phyloP scores from a whole-genome alignment of 2,797 vertebrate genomes.

The Clangula hyemalis region DNA sequence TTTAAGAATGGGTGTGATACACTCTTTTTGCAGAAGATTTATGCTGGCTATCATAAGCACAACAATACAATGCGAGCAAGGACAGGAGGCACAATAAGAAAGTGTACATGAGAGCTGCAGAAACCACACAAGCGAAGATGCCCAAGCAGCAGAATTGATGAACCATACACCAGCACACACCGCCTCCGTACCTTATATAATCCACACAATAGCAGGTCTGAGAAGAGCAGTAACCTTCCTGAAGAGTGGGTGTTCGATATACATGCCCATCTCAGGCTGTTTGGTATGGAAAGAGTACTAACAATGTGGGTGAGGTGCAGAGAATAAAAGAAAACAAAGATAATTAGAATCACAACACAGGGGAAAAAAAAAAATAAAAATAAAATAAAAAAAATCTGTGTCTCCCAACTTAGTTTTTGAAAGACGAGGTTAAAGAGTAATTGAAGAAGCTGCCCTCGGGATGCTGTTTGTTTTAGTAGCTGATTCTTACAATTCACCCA shows the following conservation, averaged over 20 bases:
- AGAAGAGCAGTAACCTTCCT: slow-evolving; percentile 38
- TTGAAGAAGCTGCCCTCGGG: neutral
- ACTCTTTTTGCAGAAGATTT: neutral
- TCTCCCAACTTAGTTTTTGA: neutral
- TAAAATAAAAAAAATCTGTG: neutral
- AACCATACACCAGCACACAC: neutral
- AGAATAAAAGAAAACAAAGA: slow-evolving; percentile 3
- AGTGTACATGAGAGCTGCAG: neutral
- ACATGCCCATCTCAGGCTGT: neutral
- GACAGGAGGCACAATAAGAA: neutral
- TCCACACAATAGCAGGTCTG: slow-evolving; percentile 2
- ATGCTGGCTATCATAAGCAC: neutral
- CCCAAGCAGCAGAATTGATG: slow-evolving; percentile 1
- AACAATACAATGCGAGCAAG: neutral
- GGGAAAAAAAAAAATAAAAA: neutral
- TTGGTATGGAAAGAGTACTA: neutral
- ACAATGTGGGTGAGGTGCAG: neutral
- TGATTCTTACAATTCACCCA: slow-evolving; percentile 32
- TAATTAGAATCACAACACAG: neutral
- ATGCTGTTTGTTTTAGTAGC: slow-evolving; percentile 2
- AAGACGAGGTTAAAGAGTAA: neutral
- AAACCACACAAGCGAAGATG: neutral
- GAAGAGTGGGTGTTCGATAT: neutral
- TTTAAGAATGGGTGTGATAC: neutral
- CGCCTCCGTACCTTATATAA: slow-evolving; percentile 33